Evolutionary conservation across 2,888 invertebrate species (phyloP).

Genomic region (Pachliopta kotzebuea): DNA sequence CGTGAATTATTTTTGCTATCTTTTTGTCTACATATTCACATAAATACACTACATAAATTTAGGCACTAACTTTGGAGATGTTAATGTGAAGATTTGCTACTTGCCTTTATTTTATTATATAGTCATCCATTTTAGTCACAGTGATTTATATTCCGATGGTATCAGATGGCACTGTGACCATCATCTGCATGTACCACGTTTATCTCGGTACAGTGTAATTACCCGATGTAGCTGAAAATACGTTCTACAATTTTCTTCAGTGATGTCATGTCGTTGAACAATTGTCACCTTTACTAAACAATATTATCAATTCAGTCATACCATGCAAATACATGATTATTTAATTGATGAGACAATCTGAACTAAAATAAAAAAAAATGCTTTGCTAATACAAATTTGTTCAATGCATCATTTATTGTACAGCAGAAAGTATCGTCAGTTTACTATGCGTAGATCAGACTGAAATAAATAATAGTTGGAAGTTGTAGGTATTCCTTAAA

Average conservation of each 20-base stretch:
- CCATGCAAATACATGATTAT: neutral
- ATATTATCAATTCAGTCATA: neutral
- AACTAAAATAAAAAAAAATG: neutral
- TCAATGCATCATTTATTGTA: neutral
- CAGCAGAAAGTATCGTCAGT: too few relatives aligned
- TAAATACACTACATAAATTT: too few relatives aligned
- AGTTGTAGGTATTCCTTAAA: too few relatives aligned
- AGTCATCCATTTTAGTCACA: too few relatives aligned
- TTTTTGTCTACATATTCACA: too few relatives aligned
- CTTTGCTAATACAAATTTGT: neutral
- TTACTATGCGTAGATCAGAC: too few relatives aligned
- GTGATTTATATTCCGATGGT: too few relatives aligned
- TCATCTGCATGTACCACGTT: neutral
- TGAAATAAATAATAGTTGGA: too few relatives aligned
- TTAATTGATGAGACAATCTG: neutral
- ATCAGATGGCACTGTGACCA: too few relatives aligned
- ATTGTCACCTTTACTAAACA: neutral
- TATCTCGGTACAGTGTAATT: neutral
- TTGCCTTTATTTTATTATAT: too few relatives aligned
- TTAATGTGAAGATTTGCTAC: neutral
- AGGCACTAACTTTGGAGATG: neutral
- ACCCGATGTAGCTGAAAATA: neutral
- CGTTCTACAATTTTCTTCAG: neutral
- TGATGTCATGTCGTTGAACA: constrained; percentile 1
- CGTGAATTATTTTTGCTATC: too few relatives aligned